phyloP scores from a whole-genome alignment of 1,140 invertebrate genomes.

The Latrodectus geometricus region DNA sequence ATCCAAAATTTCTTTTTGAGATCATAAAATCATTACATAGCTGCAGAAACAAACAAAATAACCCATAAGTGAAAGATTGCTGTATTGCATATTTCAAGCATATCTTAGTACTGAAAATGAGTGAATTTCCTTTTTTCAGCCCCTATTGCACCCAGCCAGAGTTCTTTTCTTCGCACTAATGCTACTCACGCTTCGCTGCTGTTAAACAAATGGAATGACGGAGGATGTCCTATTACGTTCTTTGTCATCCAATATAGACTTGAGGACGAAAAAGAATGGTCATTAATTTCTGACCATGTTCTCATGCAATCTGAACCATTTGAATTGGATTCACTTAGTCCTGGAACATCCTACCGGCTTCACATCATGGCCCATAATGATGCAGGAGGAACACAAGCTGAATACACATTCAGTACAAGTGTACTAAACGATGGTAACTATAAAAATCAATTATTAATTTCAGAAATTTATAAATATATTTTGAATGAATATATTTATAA shows the following conservation, averaged over 20 bases:
- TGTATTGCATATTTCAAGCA: too few relatives aligned
- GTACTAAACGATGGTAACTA: slow-evolving; percentile 44
- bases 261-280: slow-evolving; percentile 80
- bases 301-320: slow-evolving; percentile 41
- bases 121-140: slow-evolving; percentile 62
- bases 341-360: slow-evolving; percentile 70
- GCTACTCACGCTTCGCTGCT: slow-evolving; percentile 91
- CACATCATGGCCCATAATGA: slow-evolving; percentile 69
- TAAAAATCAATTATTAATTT: not conserved
- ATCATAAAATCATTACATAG: too few relatives aligned
- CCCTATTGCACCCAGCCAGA: slow-evolving; percentile 63
- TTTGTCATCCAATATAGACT: slow-evolving; percentile 95
- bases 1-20: too few relatives aligned
- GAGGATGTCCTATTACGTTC: slow-evolving; percentile 94
- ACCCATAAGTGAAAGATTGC: too few relatives aligned
- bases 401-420: slow-evolving; percentile 86
- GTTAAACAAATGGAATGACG: slow-evolving; percentile 91
- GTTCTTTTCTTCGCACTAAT: slow-evolving; percentile 76
- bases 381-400: slow-evolving; percentile 69
- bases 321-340: slow-evolving; percentile 66
- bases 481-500: too few relatives aligned
- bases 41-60: too few relatives aligned
- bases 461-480: too few relatives aligned
- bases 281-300: slow-evolving; percentile 76
- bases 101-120: too few relatives aligned